Base-by-base conservation (phyloP, 2,797 vertebrate genomes). In the Eulemur rubriventer region DNA sequence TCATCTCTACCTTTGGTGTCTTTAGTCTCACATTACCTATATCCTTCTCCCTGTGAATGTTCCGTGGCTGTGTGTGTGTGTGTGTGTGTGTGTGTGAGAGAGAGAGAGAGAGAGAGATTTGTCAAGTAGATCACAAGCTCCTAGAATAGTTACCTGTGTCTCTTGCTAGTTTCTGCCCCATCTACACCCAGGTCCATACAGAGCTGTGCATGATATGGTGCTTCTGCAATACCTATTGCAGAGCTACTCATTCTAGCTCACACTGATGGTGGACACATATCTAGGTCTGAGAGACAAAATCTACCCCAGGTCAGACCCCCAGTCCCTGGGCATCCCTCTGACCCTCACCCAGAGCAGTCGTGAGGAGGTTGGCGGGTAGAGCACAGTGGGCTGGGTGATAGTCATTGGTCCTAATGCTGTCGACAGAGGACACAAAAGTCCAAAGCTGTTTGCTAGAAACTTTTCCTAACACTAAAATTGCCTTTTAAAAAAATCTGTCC, bases 391-490 rank as follows among this genome's bases (percentile, higher is more conserved):
- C 75, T 50, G 17, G 41, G 41, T 3, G 55, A 46, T 4, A 11
- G 6, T 65, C 10, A 14, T 14, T 63, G 2, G 43, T 30, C 76
- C 43, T 14, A 22, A 48, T 4, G 2, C 38, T 50, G 55, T 50
- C 28, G 1, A 20, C 61, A 84, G 57, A 96, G 78, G 89, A 87
- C 30, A 33, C 73, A n/a, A 33, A 96, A 95, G n/a, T 89, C 86
- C 91, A 95, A 96, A 96, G 73, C 85, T 91, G 43, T 96, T 95
- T 92, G 73, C 84, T 82, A 35, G 73, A 30, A 98, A 97, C 95
- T 93, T 95, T 93, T 80, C 50, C 92, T 80, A 85, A 95, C 88
- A 83, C 87, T 94, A 82, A 97, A 96, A 97, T 93, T 96, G 88
- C 93, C 85, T 96, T 96, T 6, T 2, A 96, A 96, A 88, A 96